Evolutionary conservation across 2,113 vertebrate genomes (phyloP).

Genomic region (Murina feae): DNA sequence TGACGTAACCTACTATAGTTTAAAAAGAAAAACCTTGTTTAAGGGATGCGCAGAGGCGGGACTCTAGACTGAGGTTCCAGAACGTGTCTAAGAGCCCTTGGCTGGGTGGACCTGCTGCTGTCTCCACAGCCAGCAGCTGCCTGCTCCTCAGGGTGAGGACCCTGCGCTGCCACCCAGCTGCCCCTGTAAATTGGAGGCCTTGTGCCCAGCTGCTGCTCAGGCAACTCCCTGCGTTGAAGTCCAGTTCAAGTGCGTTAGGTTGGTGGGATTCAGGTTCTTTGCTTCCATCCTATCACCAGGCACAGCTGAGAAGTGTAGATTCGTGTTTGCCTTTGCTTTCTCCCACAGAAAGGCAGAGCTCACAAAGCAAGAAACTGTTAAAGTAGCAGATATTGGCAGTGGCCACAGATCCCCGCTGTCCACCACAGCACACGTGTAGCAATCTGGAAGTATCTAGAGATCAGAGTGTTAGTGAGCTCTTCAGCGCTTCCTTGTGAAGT

Average conservation of each 20-base stretch:
- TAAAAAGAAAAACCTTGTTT: not conserved
- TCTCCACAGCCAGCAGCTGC: not conserved
- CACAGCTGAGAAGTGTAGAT: not conserved
- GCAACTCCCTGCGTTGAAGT: not conserved
- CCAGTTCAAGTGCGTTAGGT: not conserved
- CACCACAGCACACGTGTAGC: fast-evolving
- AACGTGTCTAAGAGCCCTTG: fast-evolving
- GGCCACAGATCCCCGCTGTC: fast-evolving
- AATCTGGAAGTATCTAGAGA: not conserved
- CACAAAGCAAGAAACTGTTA: not conserved
- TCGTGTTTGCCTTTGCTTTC: not conserved
- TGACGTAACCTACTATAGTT: not conserved
- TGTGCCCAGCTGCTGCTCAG: fast-evolving
- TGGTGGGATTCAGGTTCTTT: not conserved
- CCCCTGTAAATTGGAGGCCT: fast-evolving
- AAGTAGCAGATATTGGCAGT: not conserved
- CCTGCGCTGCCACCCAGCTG: fast-evolving
- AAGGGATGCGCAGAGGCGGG: not conserved
- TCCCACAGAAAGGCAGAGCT: not conserved
- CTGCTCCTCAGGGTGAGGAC: not conserved
- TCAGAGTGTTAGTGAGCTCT: fast-evolving
- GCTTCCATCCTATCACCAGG: not conserved
- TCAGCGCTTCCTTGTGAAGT: not conserved
- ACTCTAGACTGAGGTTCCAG: not conserved
- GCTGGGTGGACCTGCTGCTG: not conserved